A percentile compares a stretch with the other conserved stretches of the same genome.
phyloP scores from a whole-genome alignment of 64 coral and sea anemone species.

The Anthopleura sola region DNA sequence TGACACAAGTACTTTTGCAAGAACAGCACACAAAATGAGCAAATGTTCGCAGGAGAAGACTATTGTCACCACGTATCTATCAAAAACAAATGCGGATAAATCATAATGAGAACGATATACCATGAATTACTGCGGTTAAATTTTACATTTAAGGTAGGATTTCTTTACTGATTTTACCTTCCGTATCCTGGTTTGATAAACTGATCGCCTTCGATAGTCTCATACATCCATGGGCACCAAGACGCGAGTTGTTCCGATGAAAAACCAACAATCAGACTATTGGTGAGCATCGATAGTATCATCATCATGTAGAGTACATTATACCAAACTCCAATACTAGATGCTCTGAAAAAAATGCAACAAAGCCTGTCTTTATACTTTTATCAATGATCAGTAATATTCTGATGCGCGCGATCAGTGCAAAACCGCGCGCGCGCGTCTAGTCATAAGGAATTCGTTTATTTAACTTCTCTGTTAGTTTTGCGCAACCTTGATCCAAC shows the following conservation, averaged over 20 bases:
- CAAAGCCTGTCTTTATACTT: not conserved
- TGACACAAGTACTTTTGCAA: constrained; percentile 65
- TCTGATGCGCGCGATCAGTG: too few species aligned
- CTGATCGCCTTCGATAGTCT: constrained; percentile 93
- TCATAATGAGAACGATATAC: too few species aligned
- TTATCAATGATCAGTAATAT: too few species aligned
- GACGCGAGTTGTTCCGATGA: constrained; percentile 94
- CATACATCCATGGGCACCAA: constrained; percentile 96
- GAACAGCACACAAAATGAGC: constrained; percentile 78
- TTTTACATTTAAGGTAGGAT: too few species aligned
- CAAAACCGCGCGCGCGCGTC: too few species aligned
- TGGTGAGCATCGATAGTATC: constrained; percentile 92
- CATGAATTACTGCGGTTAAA: too few species aligned
- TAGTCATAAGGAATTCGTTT: not conserved
- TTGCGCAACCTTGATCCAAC: not conserved
- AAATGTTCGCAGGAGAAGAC: constrained; percentile 93
- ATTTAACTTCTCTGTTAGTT: not conserved
- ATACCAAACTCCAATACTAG: constrained; percentile 87
- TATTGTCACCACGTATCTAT: constrained; percentile 85
- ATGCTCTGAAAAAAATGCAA: constrained; percentile 29
- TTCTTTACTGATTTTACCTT: constrained; percentile 3
- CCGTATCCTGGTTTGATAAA: constrained; percentile 88
- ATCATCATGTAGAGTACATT: constrained; percentile 92
- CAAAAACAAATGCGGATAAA: not conserved
- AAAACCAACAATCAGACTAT: constrained; percentile 93